phyloP scores from a whole-genome alignment of 2,113 vertebrate genomes.

The Stegostoma tigrinum region DNA sequence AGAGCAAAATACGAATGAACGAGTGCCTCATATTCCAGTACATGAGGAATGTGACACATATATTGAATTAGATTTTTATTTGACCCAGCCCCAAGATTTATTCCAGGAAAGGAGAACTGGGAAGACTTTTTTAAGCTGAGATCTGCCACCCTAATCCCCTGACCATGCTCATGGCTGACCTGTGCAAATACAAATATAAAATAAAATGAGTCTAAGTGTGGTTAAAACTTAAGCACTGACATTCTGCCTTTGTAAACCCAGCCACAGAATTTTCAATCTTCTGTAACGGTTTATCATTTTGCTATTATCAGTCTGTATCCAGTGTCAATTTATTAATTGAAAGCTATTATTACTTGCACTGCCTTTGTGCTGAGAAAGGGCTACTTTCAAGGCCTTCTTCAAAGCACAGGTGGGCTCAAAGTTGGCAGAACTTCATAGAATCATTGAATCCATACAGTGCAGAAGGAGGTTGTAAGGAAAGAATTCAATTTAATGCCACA shows the following conservation, averaged over 20 bases:
- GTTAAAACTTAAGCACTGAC: neutral
- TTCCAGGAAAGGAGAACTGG: neutral
- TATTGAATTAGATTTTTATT: neutral
- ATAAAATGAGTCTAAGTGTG: neutral
- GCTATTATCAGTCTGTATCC: neutral
- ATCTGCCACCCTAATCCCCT: neutral
- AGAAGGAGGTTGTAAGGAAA: neutral
- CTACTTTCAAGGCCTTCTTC: neutral
- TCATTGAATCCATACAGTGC: no score
- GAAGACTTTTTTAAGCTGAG: neutral
- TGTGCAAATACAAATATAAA: neutral
- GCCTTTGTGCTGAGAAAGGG: neutral
- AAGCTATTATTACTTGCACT: neutral
- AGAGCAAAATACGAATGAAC: neutral
- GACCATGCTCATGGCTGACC: neutral
- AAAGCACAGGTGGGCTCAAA: neutral
- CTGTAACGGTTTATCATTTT: neutral
- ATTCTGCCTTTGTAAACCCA: neutral
- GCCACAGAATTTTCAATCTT: neutral
- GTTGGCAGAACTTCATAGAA: neutral
- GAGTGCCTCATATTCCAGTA: neutral
- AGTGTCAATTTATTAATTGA: conserved; percentile 10
- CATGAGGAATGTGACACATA: neutral
- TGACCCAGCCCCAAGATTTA: neutral
- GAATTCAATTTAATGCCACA: neutral